A percentile compares a stretch with the other conserved stretches of the same genome.
Conservation (phyloP, 2,888 invertebrate genomes). For the Zootermopsis nevadensis region DNA sequence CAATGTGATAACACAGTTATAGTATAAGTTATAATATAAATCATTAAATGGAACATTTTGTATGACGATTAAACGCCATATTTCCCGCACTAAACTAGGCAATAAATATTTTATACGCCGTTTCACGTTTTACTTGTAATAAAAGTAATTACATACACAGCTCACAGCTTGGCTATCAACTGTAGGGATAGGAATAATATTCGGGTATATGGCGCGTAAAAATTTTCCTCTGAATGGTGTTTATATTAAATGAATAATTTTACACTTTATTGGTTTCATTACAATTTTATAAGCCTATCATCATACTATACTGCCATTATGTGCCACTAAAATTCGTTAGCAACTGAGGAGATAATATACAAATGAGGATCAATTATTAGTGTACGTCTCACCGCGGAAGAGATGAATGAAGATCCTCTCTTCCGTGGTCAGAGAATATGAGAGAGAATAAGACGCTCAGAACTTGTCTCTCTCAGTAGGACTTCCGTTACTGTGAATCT, state of each 20-base stretch:
- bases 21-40: background rate
- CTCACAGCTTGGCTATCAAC: background rate
- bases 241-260: background rate
- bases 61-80: background rate
- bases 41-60: background rate
- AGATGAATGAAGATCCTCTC: too few relatives aligned
- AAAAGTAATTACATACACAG: slow-evolving; percentile 1
- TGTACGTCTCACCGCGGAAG: too few relatives aligned
- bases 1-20: background rate
- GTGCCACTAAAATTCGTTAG: too few relatives aligned
- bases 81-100: background rate
- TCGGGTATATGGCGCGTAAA: background rate
- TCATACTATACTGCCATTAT: too few relatives aligned
- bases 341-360: too few relatives aligned
- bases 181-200: background rate
- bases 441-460: too few relatives aligned
- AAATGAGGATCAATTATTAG: too few relatives aligned
- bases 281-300: too few relatives aligned
- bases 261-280: too few relatives aligned
- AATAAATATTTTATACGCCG: background rate
- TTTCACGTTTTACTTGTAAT: background rate
- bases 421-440: too few relatives aligned
- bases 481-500: too few relatives aligned
- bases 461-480: too few relatives aligned
- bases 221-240: background rate